Percentiles rank a stretch among this genome's conserved stretches.
Conservation (phyloP, 2,113 vertebrate genomes). For the Anser brachyrhynchus region DNA sequence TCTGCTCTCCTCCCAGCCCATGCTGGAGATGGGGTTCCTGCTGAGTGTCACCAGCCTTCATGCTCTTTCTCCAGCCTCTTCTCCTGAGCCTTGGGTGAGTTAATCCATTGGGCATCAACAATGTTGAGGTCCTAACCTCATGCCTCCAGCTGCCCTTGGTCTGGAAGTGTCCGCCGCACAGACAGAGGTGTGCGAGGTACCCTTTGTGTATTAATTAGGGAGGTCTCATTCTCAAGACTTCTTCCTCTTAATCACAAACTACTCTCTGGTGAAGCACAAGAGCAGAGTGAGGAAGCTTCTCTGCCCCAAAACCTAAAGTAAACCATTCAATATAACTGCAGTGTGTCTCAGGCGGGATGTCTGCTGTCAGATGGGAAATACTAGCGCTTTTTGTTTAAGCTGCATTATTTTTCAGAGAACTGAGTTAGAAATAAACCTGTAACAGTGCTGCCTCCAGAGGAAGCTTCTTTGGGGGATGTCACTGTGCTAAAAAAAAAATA, state of each 20-base stretch:
- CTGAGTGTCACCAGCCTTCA: not conserved
- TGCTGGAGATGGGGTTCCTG: not conserved
- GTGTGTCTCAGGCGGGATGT: not conserved
- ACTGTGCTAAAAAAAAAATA: not conserved
- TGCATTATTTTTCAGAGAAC: not conserved
- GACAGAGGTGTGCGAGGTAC: not conserved
- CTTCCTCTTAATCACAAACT: not conserved
- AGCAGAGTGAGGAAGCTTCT: not conserved
- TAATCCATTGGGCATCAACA: not conserved
- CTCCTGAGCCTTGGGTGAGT: not conserved
- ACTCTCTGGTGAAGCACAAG: not conserved
- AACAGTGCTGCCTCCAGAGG: not conserved
- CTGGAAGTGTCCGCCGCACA: too few species aligned
- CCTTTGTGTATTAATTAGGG: not conserved
- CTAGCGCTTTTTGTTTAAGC: not conserved
- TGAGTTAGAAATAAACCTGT: not conserved
- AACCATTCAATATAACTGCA: not conserved
- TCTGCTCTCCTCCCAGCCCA: not conserved
- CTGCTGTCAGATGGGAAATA: not conserved
- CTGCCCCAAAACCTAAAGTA: not conserved
- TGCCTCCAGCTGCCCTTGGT: not conserved
- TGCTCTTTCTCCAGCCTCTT: not conserved
- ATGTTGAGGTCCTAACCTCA: not conserved
- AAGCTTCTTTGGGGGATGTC: not conserved
- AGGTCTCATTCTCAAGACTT: not conserved